A percentile compares a stretch with the other conserved stretches of the same genome.
Conservation (phyloP, 2,888 invertebrate species). For the Leptarthrus brevirostris region DNA sequence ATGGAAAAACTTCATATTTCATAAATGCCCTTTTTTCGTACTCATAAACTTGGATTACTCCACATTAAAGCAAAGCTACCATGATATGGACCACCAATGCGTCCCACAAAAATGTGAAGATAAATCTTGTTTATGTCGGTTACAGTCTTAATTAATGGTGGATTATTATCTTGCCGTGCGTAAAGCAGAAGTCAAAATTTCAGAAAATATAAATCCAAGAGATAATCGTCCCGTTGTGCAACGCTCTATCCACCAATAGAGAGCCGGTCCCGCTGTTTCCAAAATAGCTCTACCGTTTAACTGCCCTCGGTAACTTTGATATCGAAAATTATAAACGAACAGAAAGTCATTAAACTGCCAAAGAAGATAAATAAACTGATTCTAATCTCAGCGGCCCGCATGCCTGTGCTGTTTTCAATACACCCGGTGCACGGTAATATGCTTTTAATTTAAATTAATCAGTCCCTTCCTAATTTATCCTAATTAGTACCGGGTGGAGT, state of each 20-base stretch:
- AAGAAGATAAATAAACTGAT: conserved; percentile 45
- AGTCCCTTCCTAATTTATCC: conserved; percentile 30
- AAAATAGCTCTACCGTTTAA: conserved; percentile 21
- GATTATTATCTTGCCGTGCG: conserved; percentile 35
- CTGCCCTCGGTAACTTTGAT: conserved; percentile 26
- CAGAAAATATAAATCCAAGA: conserved; percentile 17
- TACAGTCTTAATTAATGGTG: conserved; percentile 30
- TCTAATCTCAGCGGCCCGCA: background rate
- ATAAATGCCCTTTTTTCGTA: too few species aligned
- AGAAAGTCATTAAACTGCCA: conserved; percentile 19
- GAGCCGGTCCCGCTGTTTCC: conserved; percentile 15
- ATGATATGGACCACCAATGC: background rate
- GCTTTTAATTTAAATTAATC: conserved; percentile 44
- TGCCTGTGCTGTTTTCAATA: background rate
- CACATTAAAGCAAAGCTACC: conserved; percentile 20
- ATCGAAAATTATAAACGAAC: conserved; percentile 35
- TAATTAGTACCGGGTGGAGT: conserved; percentile 18
- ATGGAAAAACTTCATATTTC: too few species aligned
- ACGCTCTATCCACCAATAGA: background rate
- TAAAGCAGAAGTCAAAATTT: conserved; percentile 36
- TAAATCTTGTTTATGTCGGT: conserved; percentile 28
- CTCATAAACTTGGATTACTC: background rate
- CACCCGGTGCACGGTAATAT: conserved; percentile 21
- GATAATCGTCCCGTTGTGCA: background rate
- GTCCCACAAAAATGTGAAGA: background rate